Base-by-base conservation (phyloP, 2,888 invertebrate species). In the Diarsia mendica region DNA sequence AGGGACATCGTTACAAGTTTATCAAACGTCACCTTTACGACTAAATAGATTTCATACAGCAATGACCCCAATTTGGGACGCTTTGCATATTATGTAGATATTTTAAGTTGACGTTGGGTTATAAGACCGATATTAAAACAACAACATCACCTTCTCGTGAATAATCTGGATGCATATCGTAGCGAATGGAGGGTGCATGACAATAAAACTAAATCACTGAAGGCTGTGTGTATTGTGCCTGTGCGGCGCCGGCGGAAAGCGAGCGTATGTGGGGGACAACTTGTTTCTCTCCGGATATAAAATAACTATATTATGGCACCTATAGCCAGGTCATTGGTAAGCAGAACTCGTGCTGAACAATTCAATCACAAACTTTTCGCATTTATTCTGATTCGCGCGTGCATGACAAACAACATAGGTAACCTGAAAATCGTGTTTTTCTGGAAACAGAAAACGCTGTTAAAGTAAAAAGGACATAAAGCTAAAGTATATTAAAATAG, bases 141-240 rank as follows among this genome's bases (percentile, higher is more conserved):
- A 86, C 84, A 85, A 89, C 88, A 91, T 91, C 84, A 90, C 89
- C 87, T 91, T 89, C 89, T 91, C 86, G 89, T 91, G 91, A 92
- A 93, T 93, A 93, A 94, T 94, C 91, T 92, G 88, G 88, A 89
- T 89, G 87, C 88, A 88, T 88, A 85, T 91, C 89, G 86, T 80
- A 88, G 87, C 86, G 91, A 91, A 91, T 89, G 87, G 92, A 93
- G 96, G 96, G 95, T 95, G 95, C 93, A 95, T 94, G 93, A 96
- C 94, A 96, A 96, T 96, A 96, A 96, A 96, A 95, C 94, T 96
- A 96, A 96, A 96, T 96, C 96, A 96, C 94, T 89, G 76, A 92
- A 94, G 93, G 91, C 94, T 92, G 88, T 91, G 90, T 90, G 93
- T 91, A 94, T 95, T 95, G 95, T 96, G 92, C 91, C 90, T 89